phyloP scores from a whole-genome alignment of 2,888 invertebrate species.

The Balanococcus diminutus region DNA sequence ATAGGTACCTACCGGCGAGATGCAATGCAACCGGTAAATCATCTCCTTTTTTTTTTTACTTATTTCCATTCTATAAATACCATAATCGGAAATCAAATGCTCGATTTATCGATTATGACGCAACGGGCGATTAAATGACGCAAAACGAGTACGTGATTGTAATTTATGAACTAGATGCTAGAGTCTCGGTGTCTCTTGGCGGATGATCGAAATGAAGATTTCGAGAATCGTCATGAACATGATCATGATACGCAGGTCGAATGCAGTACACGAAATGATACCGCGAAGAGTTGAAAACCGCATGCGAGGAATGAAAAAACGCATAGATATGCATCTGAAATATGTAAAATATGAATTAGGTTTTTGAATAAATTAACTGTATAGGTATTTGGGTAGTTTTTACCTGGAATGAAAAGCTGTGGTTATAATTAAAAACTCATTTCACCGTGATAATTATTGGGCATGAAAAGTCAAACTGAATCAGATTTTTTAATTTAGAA shows the following conservation, averaged over 20 bases:
- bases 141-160: constrained; percentile 27
- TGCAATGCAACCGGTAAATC: neutral
- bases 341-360: neutral
- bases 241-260: neutral
- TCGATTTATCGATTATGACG: constrained; percentile 33
- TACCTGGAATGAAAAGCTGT: neutral
- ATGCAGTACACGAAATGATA: neutral
- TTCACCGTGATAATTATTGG: too few species aligned
- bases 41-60: neutral
- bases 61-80: constrained; percentile 29
- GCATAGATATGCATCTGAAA: too few species aligned
- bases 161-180: neutral
- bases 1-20: neutral
- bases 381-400: too few species aligned
- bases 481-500: neutral
- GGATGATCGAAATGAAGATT: constrained; percentile 10
- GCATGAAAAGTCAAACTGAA: neutral
- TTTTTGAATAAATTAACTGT: neutral
- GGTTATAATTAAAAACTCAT: too few species aligned
- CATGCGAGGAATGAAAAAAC: neutral
- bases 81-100: constrained; percentile 42
- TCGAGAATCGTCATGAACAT: neutral
- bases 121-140: constrained; percentile 46
- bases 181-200: neutral
- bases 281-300: neutral